Evolutionary conservation across 2,888 invertebrate species (phyloP).

Genomic region (Aphrophora alni): DNA sequence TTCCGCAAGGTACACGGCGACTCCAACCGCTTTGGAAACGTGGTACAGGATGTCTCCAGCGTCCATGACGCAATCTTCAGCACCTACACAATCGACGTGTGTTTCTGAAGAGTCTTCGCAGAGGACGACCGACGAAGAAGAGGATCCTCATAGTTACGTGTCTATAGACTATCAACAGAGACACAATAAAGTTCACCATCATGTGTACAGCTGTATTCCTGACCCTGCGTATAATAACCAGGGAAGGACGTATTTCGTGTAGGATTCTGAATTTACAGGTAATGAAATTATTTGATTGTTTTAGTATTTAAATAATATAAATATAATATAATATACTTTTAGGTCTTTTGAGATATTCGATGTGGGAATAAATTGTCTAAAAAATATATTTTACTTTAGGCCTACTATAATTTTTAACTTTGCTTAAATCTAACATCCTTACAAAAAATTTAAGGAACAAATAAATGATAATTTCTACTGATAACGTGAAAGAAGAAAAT

Average conservation of each 20-base stretch:
- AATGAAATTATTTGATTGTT: background rate
- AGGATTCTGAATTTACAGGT: constrained; percentile 23
- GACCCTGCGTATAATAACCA: constrained; percentile 51
- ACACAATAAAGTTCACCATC: constrained; percentile 49
- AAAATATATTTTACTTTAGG: too few species aligned
- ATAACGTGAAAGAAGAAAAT: too few species aligned
- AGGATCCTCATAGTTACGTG: constrained; percentile 71
- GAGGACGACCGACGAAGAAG: constrained; percentile 65
- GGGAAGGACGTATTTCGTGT: constrained; percentile 53
- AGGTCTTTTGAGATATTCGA: too few species aligned
- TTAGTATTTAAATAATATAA: too few species aligned
- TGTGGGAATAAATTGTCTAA: too few species aligned
- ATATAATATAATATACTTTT: too few species aligned
- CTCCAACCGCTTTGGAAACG: constrained; percentile 69
- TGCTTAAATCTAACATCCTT: too few species aligned
- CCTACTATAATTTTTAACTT: too few species aligned
- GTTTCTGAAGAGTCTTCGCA: constrained; percentile 56
- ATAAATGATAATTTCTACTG: too few species aligned
- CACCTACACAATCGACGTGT: constrained; percentile 52
- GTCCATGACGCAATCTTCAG: constrained; percentile 49
- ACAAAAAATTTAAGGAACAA: too few species aligned
- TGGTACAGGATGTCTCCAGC: constrained; percentile 67
- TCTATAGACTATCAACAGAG: constrained; percentile 62
- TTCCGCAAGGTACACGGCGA: constrained; percentile 68
- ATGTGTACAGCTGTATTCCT: constrained; percentile 53